Evolutionary conservation across 2,888 invertebrate genomes (phyloP), one percentile per base, ranked within the genome.

Genomic region (Lasius platythorax): DNA sequence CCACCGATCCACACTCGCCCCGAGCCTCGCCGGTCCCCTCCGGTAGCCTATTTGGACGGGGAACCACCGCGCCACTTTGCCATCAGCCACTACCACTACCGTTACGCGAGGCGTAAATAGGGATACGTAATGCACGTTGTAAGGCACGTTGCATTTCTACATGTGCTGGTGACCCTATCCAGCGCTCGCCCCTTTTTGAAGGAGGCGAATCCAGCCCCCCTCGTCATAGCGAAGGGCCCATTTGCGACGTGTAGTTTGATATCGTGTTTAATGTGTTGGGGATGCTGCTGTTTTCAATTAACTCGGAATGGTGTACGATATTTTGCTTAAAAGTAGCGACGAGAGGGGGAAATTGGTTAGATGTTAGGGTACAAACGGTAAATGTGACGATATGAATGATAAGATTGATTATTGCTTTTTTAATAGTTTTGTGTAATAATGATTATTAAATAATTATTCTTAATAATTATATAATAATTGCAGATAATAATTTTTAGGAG

Each of bases 61-160:
- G 89, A 81, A 83, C 84, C 78, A 67, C 83, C 84, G 68, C 83
- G 82, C 87, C 89, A 90, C 89, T 89, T 89, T 89, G 90, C 88
- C 88, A 89, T 78, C 82, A 53, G 63, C 70, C 79, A 85, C 87
- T 82, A 46, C 43, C 8, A 86, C 88, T 82, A 75, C 83, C 83
- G 40, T 53, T 43, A 23, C 15, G 40, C 11, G 40, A 3, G 9
- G 86, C 85, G 86, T 86, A 87, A 89, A 89, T 84, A 89, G 89
- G 53, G 76, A 73, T 63, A 53, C 64, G 50, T 58, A 37, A 61
- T 40, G 40, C 63, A 64, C 75, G 40, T 82, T 82, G 82, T 75
- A 40, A 82, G 40, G 23, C 85, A 23, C 46, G 74, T 79, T 61
- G 61, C 58, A 74, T 37, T 61, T 23, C 75, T 40, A 40, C 73